Evolutionary conservation across 2,888 invertebrate genomes (phyloP).

Genomic region (Nasonia oneida): DNA sequence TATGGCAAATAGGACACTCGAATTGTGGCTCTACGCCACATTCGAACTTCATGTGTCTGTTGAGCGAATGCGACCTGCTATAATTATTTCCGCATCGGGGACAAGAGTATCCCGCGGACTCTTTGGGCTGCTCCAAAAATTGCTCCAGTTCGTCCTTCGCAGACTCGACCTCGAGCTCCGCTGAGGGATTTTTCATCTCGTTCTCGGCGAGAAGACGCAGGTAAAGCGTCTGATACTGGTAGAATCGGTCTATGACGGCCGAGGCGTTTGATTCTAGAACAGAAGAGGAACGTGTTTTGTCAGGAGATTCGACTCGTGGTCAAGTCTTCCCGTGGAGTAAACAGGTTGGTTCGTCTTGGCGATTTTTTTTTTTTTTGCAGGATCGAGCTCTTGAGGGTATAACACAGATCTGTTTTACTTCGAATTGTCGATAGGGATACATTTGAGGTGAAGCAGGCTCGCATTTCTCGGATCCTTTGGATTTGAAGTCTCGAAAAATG

Average conservation of each 20-base stretch:
- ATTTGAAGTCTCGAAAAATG: constrained; percentile 15
- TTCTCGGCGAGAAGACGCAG: constrained; percentile 71
- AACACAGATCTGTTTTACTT: constrained; percentile 24
- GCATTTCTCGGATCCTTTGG: constrained; percentile 11
- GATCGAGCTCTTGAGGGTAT: background rate
- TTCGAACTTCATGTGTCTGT: constrained; percentile 82
- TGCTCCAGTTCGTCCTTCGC: constrained; percentile 32
- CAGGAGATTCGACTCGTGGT: constrained; percentile 31
- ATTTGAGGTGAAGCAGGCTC: background rate
- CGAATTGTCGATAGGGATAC: background rate
- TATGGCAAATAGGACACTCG: constrained; percentile 85
- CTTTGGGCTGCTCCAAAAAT: background rate
- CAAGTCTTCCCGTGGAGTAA: constrained; percentile 29
- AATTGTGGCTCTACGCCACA: constrained; percentile 80
- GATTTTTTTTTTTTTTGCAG: constrained; percentile 31
- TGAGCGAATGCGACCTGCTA: constrained; percentile 81
- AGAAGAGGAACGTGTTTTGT: constrained; percentile 45
- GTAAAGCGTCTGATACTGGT: constrained; percentile 72
- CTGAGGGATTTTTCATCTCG: constrained; percentile 60
- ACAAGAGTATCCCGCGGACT: constrained; percentile 75
- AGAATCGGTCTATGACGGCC: constrained; percentile 71
- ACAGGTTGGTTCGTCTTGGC: background rate
- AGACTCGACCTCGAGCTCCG: background rate
- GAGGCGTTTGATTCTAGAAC: constrained; percentile 44
- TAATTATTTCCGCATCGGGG: constrained; percentile 82